Evolutionary conservation across 92 coral and sea anemone genomes (phyloP).

Genomic region (Nematostella vectensis): DNA sequence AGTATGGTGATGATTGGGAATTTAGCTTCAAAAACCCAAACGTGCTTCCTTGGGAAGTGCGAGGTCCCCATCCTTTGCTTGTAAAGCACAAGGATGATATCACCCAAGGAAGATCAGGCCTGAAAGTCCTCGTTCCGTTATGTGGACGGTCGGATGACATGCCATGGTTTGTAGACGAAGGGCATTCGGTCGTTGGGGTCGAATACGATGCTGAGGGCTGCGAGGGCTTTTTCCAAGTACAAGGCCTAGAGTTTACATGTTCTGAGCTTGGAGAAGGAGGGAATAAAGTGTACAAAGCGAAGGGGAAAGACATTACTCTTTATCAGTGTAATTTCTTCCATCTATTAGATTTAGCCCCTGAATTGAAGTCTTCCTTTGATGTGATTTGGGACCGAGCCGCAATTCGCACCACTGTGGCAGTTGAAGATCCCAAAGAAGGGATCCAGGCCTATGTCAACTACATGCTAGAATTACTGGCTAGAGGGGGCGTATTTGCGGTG

Average conservation of each 20-base stretch:
- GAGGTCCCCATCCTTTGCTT: slow-evolving; percentile 15
- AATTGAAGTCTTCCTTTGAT: slow-evolving; percentile 20
- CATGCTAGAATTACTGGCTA: slow-evolving; percentile 12
- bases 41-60: slow-evolving; percentile 11
- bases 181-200: slow-evolving; percentile 18
- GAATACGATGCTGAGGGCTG: slow-evolving; percentile 24
- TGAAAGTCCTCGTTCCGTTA: slow-evolving; percentile 20
- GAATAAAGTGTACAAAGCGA: slow-evolving; percentile 20
- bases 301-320: slow-evolving; percentile 21
- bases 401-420: slow-evolving; percentile 21
- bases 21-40: slow-evolving; percentile 14
- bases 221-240: slow-evolving; percentile 16
- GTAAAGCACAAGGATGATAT: slow-evolving; percentile 10
- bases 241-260: slow-evolving; percentile 11
- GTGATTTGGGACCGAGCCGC: slow-evolving; percentile 39
- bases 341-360: slow-evolving; percentile 10
- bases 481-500: slow-evolving; percentile 9
- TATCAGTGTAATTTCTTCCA: slow-evolving; percentile 28
- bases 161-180: slow-evolving; percentile 18
- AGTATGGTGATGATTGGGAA: slow-evolving; percentile 10
- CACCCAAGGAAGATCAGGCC: slow-evolving; percentile 12
- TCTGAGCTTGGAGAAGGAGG: slow-evolving; percentile 6
- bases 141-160: slow-evolving; percentile 26
- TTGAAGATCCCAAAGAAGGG: slow-evolving; percentile 5
- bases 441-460: slow-evolving; percentile 11